These are phyloP conservation scores for Chrosomus eos DNA, from an alignment of 2,797 vertebrate genomes.

Conservation along the genomic window DNA sequence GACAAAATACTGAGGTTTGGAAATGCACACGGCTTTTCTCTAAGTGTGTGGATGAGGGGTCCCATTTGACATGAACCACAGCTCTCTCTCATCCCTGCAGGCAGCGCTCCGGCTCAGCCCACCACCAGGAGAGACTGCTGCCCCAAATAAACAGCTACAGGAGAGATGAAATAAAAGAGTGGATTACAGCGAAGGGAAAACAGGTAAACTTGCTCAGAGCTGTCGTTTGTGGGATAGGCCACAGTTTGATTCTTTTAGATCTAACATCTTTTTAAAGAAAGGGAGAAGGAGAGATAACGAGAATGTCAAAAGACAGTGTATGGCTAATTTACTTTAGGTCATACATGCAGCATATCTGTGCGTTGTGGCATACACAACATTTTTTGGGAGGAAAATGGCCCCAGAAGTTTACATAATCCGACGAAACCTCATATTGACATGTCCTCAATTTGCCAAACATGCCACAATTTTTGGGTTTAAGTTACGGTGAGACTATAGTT, in stretches of 20 bases:
- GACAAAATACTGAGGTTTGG: constrained; percentile 65
- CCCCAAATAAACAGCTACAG: constrained; percentile 63
- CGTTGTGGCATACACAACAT: constrained; percentile 1
- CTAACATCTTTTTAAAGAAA: constrained; percentile 25
- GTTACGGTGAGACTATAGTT: neutral
- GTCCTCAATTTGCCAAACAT: too few species aligned
- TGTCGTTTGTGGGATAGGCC: constrained; percentile 55
- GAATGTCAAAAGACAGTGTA: constrained; percentile 46
- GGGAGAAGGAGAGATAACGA: constrained; percentile 6
- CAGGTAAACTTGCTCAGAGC: constrained; percentile 61
- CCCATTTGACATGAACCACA: constrained; percentile 65
- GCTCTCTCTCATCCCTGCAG: constrained; percentile 60
- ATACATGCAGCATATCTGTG: constrained; percentile 67
- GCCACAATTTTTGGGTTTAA: neutral
- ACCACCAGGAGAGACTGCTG: constrained; percentile 47
- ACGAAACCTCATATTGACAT: neutral
- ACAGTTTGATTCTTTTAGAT: constrained; percentile 41
- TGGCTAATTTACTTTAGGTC: constrained; percentile 74
- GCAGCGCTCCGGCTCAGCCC: constrained; percentile 55
- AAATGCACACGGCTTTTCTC: constrained; percentile 59
- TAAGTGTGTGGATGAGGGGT: constrained; percentile 59
- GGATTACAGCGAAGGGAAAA: constrained; percentile 49
- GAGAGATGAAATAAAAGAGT: constrained; percentile 62
- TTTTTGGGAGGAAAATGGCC: neutral
- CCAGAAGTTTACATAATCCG: neutral